Conservation (phyloP, 2,113 vertebrate species). For the Channa argus region DNA sequence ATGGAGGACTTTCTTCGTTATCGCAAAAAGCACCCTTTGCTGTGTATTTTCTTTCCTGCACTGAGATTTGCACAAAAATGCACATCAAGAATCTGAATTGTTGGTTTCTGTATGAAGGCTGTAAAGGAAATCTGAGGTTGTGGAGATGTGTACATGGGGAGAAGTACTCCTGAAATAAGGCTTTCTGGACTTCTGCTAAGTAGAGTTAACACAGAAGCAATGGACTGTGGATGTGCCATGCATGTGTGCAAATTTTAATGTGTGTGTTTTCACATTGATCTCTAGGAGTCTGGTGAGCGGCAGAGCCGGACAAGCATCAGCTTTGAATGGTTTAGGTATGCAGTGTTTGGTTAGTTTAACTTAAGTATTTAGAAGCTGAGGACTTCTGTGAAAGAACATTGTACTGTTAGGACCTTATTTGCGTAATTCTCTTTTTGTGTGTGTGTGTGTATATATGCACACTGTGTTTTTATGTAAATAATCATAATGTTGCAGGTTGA, state of each 20-base stretch:
- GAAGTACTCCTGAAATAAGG: constrained; percentile 69
- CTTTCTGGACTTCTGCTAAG: constrained; percentile 64
- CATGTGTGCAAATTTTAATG: constrained; percentile 9
- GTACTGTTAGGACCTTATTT: constrained; percentile 32
- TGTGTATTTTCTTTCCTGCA: constrained; percentile 3
- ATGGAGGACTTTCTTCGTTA: constrained; percentile 3
- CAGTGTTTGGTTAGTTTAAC: constrained; percentile 41
- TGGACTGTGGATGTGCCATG: constrained; percentile 29
- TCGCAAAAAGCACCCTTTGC: neutral
- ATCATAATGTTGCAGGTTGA: neutral
- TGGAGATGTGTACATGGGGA: constrained; percentile 33
- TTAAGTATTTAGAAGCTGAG: constrained; percentile 28
- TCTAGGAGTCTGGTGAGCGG: constrained; percentile 32
- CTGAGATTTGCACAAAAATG: constrained; percentile 4
- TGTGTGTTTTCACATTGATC: constrained; percentile 48
- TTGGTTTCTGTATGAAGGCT: constrained; percentile 23
- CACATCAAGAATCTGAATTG: constrained; percentile 27
- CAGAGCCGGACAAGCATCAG: constrained; percentile 51
- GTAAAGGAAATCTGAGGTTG: constrained; percentile 47
- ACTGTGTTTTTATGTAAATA: constrained; percentile 1
- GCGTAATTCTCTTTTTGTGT: neutral
- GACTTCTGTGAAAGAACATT: constrained; percentile 9
- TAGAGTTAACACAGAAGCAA: constrained; percentile 52
- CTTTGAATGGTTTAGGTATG: constrained; percentile 36
- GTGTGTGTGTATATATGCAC: too few species aligned